Conservation (phyloP, 2,888 invertebrate genomes). For the Acrocyrtus sp. region DNA sequence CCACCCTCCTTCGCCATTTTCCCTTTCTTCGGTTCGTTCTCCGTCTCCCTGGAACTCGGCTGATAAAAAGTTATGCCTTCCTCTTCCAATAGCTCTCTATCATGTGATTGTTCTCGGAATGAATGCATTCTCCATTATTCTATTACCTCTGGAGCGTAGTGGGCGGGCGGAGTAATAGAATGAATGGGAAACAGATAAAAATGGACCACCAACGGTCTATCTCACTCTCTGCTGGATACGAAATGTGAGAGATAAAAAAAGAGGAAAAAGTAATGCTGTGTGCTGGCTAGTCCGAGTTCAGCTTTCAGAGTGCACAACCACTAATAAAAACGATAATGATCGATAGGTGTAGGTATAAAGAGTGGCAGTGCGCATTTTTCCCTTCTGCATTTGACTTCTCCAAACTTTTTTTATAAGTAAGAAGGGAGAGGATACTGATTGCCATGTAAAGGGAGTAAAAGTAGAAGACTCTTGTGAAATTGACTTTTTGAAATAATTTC, state of each 20-base stretch:
- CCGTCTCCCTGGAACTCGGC: background rate
- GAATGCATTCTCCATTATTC: background rate
- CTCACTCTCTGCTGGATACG: conserved; percentile 1
- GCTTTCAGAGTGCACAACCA: background rate
- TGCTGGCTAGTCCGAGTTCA: background rate
- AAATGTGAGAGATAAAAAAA: background rate
- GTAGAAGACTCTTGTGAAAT: background rate
- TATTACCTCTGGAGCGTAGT: background rate
- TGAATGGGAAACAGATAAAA: conserved; percentile 5
- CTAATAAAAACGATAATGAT: background rate
- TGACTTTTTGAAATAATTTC: conserved; percentile 19
- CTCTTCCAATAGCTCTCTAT: conserved; percentile 20
- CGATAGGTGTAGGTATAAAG: background rate
- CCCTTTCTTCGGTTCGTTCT: conserved; percentile 3
- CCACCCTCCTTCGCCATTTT: background rate
- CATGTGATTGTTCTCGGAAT: conserved; percentile 12
- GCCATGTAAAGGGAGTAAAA: background rate
- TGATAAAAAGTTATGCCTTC: conserved; percentile 21
- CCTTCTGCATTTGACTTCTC: no score
- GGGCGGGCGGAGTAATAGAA: background rate
- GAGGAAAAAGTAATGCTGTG: conserved; percentile 2
- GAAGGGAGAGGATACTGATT: no score
- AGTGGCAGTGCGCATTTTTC: no score
- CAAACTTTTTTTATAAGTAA: no score
- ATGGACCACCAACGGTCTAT: conserved; percentile 35